phyloP scores from a whole-genome alignment of 2,797 vertebrate genomes.

The Allobates femoralis region DNA sequence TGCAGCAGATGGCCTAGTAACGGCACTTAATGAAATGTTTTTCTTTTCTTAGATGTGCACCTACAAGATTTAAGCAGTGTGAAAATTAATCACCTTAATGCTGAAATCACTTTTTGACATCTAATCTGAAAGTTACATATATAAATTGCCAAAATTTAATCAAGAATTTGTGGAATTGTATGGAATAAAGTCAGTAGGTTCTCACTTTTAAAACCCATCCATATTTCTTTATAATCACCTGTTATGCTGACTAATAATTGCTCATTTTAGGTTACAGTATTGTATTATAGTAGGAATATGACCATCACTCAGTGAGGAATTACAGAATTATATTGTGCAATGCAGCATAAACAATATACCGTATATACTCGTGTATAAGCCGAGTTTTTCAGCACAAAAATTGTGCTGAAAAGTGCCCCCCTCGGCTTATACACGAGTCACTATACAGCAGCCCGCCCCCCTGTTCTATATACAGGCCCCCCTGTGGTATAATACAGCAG shows the following conservation, averaged over 20 bases:
- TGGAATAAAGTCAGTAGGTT: not conserved
- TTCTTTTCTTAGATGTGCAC: not conserved
- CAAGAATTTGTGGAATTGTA: not conserved
- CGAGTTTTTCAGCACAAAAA: too few species aligned
- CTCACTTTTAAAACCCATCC: not conserved
- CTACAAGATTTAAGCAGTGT: not conserved
- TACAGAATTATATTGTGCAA: too few species aligned
- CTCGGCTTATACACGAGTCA: too few species aligned
- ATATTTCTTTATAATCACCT: not conserved
- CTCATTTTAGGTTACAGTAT: not conserved
- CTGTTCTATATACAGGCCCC: too few species aligned
- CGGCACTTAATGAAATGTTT: not conserved
- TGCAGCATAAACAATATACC: too few species aligned
- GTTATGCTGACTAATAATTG: not conserved
- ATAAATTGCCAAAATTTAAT: not conserved
- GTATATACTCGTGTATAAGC: too few species aligned
- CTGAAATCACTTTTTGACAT: constrained; percentile 1
- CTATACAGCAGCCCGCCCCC: too few species aligned
- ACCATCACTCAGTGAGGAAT: too few species aligned
- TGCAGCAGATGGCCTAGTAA: constrained; percentile 2
- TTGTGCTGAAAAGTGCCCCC: too few species aligned
- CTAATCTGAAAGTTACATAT: not conserved
- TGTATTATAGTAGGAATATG: too few species aligned
- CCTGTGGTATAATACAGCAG: too few species aligned
- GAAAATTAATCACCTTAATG: not conserved